Conservation (phyloP, 2,888 invertebrate genomes). For the Sericinus montela region DNA sequence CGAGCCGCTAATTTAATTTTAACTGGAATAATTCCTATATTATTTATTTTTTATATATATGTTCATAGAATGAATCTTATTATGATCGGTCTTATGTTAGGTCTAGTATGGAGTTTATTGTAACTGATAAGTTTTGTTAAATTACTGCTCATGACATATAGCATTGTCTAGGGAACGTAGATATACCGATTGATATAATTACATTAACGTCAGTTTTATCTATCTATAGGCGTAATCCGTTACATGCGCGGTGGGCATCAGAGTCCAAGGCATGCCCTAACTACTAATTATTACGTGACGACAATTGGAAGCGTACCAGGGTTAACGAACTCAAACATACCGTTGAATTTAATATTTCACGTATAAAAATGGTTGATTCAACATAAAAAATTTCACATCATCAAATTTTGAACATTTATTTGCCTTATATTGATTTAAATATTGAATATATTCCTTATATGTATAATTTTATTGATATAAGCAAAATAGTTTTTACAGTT, state of each 20-base stretch:
- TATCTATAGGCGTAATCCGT: conserved; percentile 4
- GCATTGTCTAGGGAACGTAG: neutral
- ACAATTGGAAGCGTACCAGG: conserved; percentile 38
- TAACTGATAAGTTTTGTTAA: neutral
- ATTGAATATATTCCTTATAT: no score
- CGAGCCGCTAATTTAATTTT: no score
- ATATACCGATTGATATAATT: neutral
- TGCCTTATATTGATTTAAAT: no score
- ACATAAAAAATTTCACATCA: no score
- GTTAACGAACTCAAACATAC: conserved; percentile 58
- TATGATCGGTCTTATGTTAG: no score
- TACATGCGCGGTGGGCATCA: conserved; percentile 17
- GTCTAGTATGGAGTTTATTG: no score
- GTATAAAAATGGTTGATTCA: neutral
- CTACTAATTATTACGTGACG: conserved; percentile 59
- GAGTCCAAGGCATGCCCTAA: conserved; percentile 37
- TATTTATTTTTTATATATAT: no score
- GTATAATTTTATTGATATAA: no score
- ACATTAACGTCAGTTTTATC: conserved; percentile 13
- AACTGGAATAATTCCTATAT: no score
- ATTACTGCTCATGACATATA: neutral
- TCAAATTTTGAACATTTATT: no score
- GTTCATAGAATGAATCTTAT: no score
- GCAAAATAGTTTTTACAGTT: no score
- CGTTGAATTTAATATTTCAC: conserved; percentile 27